Evolutionary conservation across 2,797 vertebrate species (phyloP), one percentile per base, ranked within the genome.

Genomic region (Eleutherodactylus coqui): DNA sequence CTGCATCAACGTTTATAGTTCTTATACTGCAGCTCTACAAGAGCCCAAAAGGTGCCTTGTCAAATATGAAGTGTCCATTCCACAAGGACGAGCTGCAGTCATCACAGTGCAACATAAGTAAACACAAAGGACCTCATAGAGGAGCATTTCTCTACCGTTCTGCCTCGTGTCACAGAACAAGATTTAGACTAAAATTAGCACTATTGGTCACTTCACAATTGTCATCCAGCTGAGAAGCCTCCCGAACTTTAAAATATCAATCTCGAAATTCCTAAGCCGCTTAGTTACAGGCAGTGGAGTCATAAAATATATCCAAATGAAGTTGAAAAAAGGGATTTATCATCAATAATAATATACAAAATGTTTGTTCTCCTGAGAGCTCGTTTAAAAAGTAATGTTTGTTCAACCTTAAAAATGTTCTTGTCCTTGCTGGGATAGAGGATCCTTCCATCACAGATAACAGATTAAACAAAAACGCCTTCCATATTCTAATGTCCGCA

Each of bases 101-200:
- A 47, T 55, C 55, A 51, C 36, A 32, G 47, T 47, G 55, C 47
- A 27, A 17, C n/a, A 58, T 58, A n/a, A 82, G 32, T 79, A 87
- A 73, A 53, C 38, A 45, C 82, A 79, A 87, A 83, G 41, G 70
- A 62, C 86, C 86, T 87, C 86, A 87, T 53, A 84, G 86, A 87
- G 86, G 82, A 84, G 76, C 34, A 72, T 75, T 64, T 43, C 13
- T 34, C 16, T 51, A 45, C 29, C 38, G 81, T 83, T 87, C 77
- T 79, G 75, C 24, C 75, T 38, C 21, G 36, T 49, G 3, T 45
- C 41, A 70, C 67, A 87, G 83, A 87, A 87, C 81, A 69, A 36
- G 32, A 16, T 21, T 21, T 69, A 75, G 64, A 38, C 27, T 76
- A 77, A 77, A 81, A 82, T 34, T 72, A 72, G 16, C 72, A 53